phyloP scores from a whole-genome alignment of 2,113 vertebrate genomes.

The Nerophis lumbriciformis region DNA sequence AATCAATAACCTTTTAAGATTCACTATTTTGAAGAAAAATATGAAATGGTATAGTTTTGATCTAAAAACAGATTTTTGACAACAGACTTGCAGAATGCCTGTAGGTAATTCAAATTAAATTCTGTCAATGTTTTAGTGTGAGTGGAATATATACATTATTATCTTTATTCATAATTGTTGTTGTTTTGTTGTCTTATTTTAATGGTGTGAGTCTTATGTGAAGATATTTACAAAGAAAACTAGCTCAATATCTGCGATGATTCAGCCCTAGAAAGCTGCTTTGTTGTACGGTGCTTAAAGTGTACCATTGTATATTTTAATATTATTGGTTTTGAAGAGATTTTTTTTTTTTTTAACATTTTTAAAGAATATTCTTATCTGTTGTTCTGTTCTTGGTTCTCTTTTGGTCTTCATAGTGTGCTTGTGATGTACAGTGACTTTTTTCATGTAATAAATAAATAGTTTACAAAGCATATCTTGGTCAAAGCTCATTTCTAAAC shows the following conservation, averaged over 20 bases:
- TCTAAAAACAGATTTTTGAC: neutral
- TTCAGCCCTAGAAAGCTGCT: slow-evolving; percentile 53
- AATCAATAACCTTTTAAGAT: too few relatives aligned
- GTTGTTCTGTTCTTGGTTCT: slow-evolving; percentile 15
- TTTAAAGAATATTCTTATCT: neutral
- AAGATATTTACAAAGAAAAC: neutral
- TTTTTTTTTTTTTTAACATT: slow-evolving; percentile 15
- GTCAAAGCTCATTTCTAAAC: neutral
- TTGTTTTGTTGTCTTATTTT: too few relatives aligned
- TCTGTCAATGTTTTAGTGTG: too few relatives aligned
- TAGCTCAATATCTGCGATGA: slow-evolving; percentile 4
- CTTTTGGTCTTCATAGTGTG: neutral
- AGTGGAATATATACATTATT: too few relatives aligned
- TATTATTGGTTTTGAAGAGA: slow-evolving; percentile 10
- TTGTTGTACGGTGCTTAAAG: slow-evolving; percentile 12
- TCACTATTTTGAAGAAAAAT: neutral
- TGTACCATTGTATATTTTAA: slow-evolving; percentile 16
- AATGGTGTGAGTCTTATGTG: too few relatives aligned
- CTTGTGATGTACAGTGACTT: slow-evolving; percentile 4
- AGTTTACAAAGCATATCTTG: neutral
- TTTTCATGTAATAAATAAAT: slow-evolving; percentile 32
- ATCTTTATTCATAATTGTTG: too few relatives aligned
- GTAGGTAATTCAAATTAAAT: neutral
- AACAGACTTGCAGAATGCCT: neutral
- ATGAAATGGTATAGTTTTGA: neutral